Percentiles rank a stretch among this genome's conserved stretches.
Evolutionary conservation across 2,113 vertebrate genomes (phyloP).

Genomic region (Siniperca chuatsi): DNA sequence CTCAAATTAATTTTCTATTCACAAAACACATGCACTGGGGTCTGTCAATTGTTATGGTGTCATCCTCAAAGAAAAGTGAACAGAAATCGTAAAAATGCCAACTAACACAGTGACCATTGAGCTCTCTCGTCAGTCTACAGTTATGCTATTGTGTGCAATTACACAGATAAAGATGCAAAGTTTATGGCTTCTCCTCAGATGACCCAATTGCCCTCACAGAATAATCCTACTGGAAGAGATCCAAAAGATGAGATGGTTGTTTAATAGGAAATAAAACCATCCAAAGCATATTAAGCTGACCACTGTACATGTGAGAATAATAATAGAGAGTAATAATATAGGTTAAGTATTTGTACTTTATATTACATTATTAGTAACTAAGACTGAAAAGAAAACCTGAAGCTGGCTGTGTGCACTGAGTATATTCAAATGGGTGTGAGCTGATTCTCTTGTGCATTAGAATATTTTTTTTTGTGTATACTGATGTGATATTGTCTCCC

Average conservation of each 20-base stretch:
- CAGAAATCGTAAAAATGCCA: slow-evolving; percentile 36
- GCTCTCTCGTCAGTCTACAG: slow-evolving; percentile 51
- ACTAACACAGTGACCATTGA: slow-evolving; percentile 68
- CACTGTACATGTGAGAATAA: slow-evolving; percentile 21
- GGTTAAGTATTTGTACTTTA: slow-evolving; percentile 16
- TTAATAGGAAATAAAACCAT: slow-evolving; percentile 49
- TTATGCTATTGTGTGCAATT: slow-evolving; percentile 63
- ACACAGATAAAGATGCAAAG: slow-evolving; percentile 74
- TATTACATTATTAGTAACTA: slow-evolving; percentile 3
- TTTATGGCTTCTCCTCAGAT: slow-evolving; percentile 74
- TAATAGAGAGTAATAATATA: slow-evolving; percentile 2
- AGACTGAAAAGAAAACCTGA: neutral
- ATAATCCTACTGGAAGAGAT: slow-evolving; percentile 51
- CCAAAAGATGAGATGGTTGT: slow-evolving; percentile 40
- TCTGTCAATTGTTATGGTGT: slow-evolving; percentile 2
- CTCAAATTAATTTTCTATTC: neutral
- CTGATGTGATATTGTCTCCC: slow-evolving; percentile 34
- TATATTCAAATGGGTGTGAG: slow-evolving; percentile 8
- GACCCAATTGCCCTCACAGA: slow-evolving; percentile 47
- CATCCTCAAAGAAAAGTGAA: slow-evolving; percentile 31
- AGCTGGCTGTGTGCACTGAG: neutral
- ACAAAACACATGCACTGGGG: neutral
- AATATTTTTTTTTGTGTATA: slow-evolving; percentile 16
- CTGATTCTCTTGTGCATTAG: neutral
- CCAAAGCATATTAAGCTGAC: slow-evolving; percentile 30